Percentiles rank a stretch among this genome's conserved stretches.
Evolutionary conservation across 2,888 invertebrate species (phyloP).

Genomic region (Physocephala rufipes): DNA sequence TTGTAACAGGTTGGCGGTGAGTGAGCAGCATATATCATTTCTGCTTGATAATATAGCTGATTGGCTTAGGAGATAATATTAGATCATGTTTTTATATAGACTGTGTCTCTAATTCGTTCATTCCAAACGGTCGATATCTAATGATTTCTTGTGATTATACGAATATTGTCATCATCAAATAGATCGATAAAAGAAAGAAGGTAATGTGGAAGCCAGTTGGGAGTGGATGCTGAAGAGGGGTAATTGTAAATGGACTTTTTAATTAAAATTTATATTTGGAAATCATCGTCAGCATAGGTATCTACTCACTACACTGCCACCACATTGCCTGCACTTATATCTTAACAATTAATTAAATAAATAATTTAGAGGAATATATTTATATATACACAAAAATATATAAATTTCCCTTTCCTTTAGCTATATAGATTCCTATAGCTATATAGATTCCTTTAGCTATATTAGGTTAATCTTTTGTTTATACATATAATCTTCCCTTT

Average conservation of each 20-base stretch:
- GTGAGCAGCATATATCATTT: constrained; percentile 35
- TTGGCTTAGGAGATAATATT: too few species aligned
- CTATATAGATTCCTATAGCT: too few species aligned
- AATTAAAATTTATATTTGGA: not conserved
- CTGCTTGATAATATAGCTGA: not conserved
- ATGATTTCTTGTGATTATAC: not conserved
- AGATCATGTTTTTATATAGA: too few species aligned
- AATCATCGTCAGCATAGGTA: constrained; percentile 35
- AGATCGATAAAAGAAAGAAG: constrained; percentile 14
- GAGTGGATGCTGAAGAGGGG: constrained; percentile 11
- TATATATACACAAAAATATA: too few species aligned
- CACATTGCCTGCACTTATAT: constrained; percentile 52
- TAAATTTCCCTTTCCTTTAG: too few species aligned
- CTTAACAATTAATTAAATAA: too few species aligned
- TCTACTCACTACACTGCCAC: constrained; percentile 56
- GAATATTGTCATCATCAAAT: not conserved
- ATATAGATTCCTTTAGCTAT: too few species aligned
- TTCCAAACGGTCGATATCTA: too few species aligned
- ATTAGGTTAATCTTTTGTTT: too few species aligned
- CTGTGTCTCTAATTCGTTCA: too few species aligned
- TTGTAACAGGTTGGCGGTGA: constrained; percentile 41
- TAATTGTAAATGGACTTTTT: not conserved
- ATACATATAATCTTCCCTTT: too few species aligned
- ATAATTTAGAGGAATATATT: too few species aligned
- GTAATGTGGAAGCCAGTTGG: constrained; percentile 48